phyloP scores from a whole-genome alignment of 1,140 invertebrate genomes.

The Drosophila malerkotliana region DNA sequence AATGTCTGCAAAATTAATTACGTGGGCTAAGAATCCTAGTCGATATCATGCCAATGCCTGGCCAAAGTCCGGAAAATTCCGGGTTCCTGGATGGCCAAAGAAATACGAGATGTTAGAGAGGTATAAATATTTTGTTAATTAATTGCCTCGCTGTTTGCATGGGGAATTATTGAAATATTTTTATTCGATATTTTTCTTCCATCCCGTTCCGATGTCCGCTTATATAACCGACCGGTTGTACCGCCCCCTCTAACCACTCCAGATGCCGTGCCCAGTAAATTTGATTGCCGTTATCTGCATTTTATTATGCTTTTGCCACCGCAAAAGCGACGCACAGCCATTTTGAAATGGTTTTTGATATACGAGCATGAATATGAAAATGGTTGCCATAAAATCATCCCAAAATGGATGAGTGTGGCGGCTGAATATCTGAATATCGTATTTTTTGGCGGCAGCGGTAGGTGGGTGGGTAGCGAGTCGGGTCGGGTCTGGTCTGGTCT shows the following conservation, averaged over 20 bases:
- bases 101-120: constrained; percentile 15
- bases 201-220: not conserved
- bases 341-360: constrained; percentile 74
- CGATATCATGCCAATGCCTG: constrained; percentile 1
- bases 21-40: constrained; percentile 30
- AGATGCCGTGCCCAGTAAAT: constrained; percentile 38
- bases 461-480: not conserved
- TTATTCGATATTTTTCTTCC: constrained; percentile 48
- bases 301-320: constrained; percentile 72
- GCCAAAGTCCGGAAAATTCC: constrained; percentile 20
- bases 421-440: constrained; percentile 52
- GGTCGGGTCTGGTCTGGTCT: no score
- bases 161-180: constrained; percentile 57
- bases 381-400: constrained; percentile 66
- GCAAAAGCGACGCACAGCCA: constrained; percentile 56
- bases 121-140: constrained; percentile 57
- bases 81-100: not conserved
- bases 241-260: not conserved
- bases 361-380: constrained; percentile 63
- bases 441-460: constrained; percentile 11
- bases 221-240: not conserved
- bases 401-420: constrained; percentile 54
- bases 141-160: constrained; percentile 48
- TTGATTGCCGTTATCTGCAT: constrained; percentile 78
- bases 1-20: constrained; percentile 51